phyloP scores from a whole-genome alignment of 1,140 invertebrate genomes.

The Macrocentrus cingulum region DNA sequence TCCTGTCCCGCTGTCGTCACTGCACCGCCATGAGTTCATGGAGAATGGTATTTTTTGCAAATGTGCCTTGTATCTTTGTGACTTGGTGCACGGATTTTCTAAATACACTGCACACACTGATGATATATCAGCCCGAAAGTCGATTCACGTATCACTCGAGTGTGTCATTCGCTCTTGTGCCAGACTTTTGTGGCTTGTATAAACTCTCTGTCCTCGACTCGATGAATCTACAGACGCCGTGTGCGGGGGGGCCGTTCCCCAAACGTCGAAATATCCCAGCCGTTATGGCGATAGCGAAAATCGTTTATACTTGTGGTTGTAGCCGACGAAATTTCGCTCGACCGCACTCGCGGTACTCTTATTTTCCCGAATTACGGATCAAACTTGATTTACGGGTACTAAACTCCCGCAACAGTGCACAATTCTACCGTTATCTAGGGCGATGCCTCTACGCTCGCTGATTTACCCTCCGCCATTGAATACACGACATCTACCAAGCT shows the following conservation, averaged over 20 bases:
- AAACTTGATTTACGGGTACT: slow-evolving; percentile 20
- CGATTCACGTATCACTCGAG: slow-evolving; percentile 11
- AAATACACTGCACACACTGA: slow-evolving; percentile 16
- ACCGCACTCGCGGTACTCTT: neutral
- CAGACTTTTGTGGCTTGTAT: slow-evolving; percentile 17
- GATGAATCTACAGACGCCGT: slow-evolving; percentile 28
- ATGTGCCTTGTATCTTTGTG: neutral
- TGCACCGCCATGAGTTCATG: slow-evolving; percentile 40
- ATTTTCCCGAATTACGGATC: slow-evolving; percentile 15
- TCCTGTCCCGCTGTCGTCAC: slow-evolving; percentile 37
- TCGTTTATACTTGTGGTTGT: neutral
- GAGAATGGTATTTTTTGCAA: slow-evolving; percentile 10
- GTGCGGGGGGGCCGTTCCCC: slow-evolving; percentile 26
- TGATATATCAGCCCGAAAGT: slow-evolving; percentile 1
- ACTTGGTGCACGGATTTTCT: neutral
- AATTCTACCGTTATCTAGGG: slow-evolving; percentile 57
- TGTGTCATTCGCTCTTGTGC: slow-evolving; percentile 14
- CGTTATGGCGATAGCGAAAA: neutral
- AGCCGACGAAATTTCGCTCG: neutral
- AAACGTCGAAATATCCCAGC: slow-evolving; percentile 2
- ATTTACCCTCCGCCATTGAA: slow-evolving; percentile 25
- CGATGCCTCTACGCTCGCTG: slow-evolving; percentile 50
- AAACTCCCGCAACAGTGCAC: slow-evolving; percentile 35
- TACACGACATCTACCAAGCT: no score
- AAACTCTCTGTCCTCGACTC: slow-evolving; percentile 14